Evolutionary conservation across 2,797 vertebrate species (phyloP), one percentile per base, ranked within the genome.

Genomic region (Myiotriccus ornatus): DNA sequence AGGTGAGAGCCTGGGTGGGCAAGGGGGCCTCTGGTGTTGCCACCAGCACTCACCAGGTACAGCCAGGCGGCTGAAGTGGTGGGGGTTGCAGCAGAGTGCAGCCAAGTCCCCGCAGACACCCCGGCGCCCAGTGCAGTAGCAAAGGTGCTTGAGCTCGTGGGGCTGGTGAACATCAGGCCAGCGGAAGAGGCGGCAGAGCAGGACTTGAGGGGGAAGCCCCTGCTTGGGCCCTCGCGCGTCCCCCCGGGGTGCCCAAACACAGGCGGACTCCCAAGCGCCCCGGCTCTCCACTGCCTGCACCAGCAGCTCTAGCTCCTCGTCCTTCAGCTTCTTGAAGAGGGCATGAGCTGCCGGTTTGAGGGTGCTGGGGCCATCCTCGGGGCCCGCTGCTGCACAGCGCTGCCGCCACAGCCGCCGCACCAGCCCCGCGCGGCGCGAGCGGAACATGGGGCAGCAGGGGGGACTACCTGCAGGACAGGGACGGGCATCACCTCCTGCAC

Each of bases 261-360:
- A 97, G 77, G 92, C 22, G 0, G 91, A 90, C 27, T 95, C 96
- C 39, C 95, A 92, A 18, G 91, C 86, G 0, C 96, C 97, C 7
- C 27, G 64, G 79, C 93, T 96, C 68, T 97, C 96, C 68, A 97
- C 96, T 10, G 92, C 97, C 95, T 94, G 94, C 59, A 88, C 87
- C 91, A 97, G 79, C 69, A 88, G 91, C 89, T 97, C 97, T 87
- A 97, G 85, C 34, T 97, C 97, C 65, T 96, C 91, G 0, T 97
- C 97, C 71, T 96, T 97, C 65, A 97, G 94, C 94, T 97, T 97
- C 84, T 97, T 97, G 93, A 97, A 97, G 74, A 97, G 95, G 30
- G 94, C 95, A 7, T 96, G 96, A 0, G 55, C 96, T 0, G 86
- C 87, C 1, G 89, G 87, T 23, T 97, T 97, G 53, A 97, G 87